Percentiles rank a stretch among this genome's conserved stretches.
phyloP scores from a whole-genome alignment of 2,888 invertebrate genomes.

The Brachyptera putata region DNA sequence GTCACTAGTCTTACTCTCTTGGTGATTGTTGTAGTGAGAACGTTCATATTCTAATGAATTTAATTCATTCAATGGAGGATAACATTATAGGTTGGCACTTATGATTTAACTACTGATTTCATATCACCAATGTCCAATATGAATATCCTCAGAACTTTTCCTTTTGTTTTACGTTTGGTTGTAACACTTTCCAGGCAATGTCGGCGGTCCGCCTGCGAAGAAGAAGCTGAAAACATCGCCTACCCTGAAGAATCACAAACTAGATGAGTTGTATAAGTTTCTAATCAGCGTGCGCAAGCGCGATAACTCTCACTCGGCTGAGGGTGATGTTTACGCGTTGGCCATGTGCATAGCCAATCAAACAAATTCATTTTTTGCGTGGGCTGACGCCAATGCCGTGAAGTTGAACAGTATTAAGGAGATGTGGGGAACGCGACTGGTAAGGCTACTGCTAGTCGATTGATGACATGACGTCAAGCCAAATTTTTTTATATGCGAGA shows the following conservation, averaged over 20 bases:
- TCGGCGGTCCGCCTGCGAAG: constrained; percentile 21
- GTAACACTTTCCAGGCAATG: too few species aligned
- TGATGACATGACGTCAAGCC: too few species aligned
- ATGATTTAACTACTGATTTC: too few species aligned
- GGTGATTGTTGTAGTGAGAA: too few species aligned
- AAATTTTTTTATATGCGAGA: too few species aligned
- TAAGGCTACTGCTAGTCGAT: too few species aligned
- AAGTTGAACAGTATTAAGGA: constrained; percentile 41
- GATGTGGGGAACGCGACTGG: constrained; percentile 21
- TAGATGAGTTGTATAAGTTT: constrained; percentile 53
- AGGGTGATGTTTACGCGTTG: constrained; percentile 62
- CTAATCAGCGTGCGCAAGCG: constrained; percentile 48
- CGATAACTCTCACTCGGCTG: constrained; percentile 58
- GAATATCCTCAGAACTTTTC: too few species aligned
- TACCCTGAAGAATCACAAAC: constrained; percentile 46
- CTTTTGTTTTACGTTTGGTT: too few species aligned
- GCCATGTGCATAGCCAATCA: constrained; percentile 56
- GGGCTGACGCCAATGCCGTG: constrained; percentile 47
- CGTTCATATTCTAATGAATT: neutral
- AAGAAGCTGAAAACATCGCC: constrained; percentile 31
- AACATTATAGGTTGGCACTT: neutral
- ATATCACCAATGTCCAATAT: too few species aligned
- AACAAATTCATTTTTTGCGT: constrained; percentile 55
- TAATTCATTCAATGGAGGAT: neutral
- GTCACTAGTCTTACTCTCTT: too few species aligned